Percentiles rank a stretch among this genome's conserved stretches.
Evolutionary conservation across 2,113 vertebrate species (phyloP).

Genomic region (Melanotaenia duboulayi): DNA sequence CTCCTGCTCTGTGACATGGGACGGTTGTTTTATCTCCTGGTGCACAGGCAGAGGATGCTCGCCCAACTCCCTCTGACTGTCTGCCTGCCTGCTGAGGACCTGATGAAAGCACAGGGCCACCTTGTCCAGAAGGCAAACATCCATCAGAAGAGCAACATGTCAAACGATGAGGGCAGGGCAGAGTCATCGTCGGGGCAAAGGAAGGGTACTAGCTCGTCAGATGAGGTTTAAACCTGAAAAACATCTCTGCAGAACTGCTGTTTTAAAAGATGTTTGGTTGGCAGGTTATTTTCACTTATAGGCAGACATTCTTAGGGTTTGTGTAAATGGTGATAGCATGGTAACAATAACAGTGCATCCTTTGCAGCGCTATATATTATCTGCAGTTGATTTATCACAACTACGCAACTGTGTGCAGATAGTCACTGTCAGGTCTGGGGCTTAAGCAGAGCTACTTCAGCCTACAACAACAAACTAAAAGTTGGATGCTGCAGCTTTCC

Average conservation of each 20-base stretch:
- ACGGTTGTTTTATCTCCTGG: constrained; percentile 76
- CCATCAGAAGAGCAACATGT: constrained; percentile 67
- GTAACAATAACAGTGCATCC: too few species aligned
- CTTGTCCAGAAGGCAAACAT: constrained; percentile 71
- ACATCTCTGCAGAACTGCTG: constrained; percentile 8
- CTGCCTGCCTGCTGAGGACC: constrained; percentile 51
- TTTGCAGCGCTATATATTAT: neutral
- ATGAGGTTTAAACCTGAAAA: constrained; percentile 24
- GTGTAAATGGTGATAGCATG: neutral
- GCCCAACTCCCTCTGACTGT: constrained; percentile 21
- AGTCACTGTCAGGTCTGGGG: too few species aligned
- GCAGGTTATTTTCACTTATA: neutral
- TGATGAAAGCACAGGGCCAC: constrained; percentile 79
- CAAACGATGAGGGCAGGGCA: constrained; percentile 46
- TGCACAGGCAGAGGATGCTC: constrained; percentile 36
- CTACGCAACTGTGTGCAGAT: neutral
- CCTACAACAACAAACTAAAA: too few species aligned
- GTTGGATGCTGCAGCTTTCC: too few species aligned
- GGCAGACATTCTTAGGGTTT: neutral
- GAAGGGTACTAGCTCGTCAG: constrained; percentile 35
- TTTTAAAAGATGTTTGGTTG: constrained; percentile 1
- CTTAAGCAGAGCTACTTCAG: too few species aligned
- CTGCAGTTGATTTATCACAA: neutral
- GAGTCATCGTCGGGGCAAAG: constrained; percentile 52
- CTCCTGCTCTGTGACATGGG: constrained; percentile 71